Percentiles rank a stretch among this genome's conserved stretches.
Evolutionary conservation across 2,113 vertebrate species (phyloP).

Genomic region (Ictalurus punctatus): DNA sequence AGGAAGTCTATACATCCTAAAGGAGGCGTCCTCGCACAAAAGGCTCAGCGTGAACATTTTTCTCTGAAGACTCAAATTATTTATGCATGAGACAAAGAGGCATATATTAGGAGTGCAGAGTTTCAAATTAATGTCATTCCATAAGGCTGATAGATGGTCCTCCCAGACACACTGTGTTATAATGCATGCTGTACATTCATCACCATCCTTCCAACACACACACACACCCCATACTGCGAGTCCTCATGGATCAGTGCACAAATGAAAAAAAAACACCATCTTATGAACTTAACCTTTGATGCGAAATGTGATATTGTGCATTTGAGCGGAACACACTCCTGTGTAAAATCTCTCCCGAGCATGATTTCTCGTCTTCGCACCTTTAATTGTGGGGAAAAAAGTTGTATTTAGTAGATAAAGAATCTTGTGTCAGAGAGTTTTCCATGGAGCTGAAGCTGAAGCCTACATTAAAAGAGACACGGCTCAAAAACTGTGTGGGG

Average conservation of each 20-base stretch:
- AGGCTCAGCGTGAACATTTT: conserved; percentile 5
- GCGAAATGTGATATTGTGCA: conserved; percentile 42
- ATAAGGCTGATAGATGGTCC: conserved; percentile 53
- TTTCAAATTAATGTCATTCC: conserved; percentile 50
- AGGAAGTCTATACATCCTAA: conserved; percentile 21
- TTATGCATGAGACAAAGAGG: conserved; percentile 53
- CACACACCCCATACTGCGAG: conserved; percentile 46
- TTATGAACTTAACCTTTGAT: conserved; percentile 56
- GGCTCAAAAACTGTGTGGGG: not conserved
- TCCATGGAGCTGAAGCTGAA: not conserved
- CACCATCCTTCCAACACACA: conserved; percentile 34
- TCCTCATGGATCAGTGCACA: conserved; percentile 70
- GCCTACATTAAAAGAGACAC: conserved; percentile 2
- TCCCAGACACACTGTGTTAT: conserved; percentile 35
- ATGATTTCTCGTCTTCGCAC: conserved; percentile 16
- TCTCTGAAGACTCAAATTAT: conserved; percentile 39
- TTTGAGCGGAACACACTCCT: conserved; percentile 4
- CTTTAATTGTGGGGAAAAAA: conserved; percentile 21
- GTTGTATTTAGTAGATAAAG: conserved; percentile 14
- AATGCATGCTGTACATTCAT: conserved; percentile 53
- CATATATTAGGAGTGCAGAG: conserved; percentile 46
- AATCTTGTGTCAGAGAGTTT: conserved; percentile 6
- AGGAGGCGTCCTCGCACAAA: not conserved
- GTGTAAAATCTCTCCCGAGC: not conserved
- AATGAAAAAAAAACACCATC: conserved; percentile 70